phyloP scores from a whole-genome alignment of 2,888 invertebrate genomes.

The Poecilus cupreus region DNA sequence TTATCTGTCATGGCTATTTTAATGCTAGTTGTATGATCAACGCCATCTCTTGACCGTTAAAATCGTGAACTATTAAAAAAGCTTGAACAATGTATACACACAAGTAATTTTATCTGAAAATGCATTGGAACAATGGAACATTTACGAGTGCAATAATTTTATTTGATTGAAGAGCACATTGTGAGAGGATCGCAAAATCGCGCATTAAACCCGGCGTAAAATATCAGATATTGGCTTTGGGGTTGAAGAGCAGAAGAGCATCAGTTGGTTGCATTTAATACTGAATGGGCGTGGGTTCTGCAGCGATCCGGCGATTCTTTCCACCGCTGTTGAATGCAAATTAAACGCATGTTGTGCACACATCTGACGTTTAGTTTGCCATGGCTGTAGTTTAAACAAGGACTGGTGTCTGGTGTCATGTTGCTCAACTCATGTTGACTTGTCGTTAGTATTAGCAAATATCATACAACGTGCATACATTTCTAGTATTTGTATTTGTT shows the following conservation, averaged over 20 bases:
- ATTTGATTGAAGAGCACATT: constrained; percentile 31
- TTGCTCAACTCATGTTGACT: constrained; percentile 16
- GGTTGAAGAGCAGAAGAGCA: background rate
- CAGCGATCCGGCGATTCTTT: background rate
- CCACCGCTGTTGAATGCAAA: background rate
- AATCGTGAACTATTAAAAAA: background rate
- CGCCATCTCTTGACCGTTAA: too few relatives aligned
- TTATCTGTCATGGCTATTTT: too few relatives aligned
- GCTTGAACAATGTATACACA: constrained; percentile 7
- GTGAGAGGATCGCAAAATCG: background rate
- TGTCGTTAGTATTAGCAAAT: constrained; percentile 19
- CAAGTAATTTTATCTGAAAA: background rate
- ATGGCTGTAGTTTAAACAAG: background rate
- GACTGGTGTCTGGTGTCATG: background rate
- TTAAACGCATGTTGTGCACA: constrained; percentile 2
- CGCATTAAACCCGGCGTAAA: constrained; percentile 26
- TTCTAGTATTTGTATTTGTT: background rate
- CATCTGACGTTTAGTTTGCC: constrained; percentile 33
- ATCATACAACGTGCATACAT: background rate
- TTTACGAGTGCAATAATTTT: constrained; percentile 32
- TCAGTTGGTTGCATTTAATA: background rate
- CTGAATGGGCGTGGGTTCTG: background rate
- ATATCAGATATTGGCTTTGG: constrained; percentile 29
- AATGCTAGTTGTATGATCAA: too few relatives aligned
- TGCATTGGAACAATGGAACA: constrained; percentile 8